Conservation (phyloP, 92 coral and sea anemone species). For the Muricea muricata region DNA sequence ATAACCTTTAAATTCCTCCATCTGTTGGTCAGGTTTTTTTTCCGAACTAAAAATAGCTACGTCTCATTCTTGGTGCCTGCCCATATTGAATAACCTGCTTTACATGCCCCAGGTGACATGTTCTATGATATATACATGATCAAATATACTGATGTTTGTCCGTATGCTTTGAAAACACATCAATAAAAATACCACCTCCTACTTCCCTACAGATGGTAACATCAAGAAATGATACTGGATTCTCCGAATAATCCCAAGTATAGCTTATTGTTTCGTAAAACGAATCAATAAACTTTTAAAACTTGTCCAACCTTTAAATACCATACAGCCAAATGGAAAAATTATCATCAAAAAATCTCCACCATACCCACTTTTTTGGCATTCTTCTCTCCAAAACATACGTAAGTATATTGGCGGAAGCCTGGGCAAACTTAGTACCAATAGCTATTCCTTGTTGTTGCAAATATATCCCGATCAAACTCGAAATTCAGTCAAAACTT, state of each 20-base stretch:
- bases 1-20: not conserved
- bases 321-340: conserved; percentile 8
- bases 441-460: not conserved
- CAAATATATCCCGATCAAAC: too few relatives aligned
- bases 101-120: conserved; percentile 14
- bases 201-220: not conserved
- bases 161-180: not conserved
- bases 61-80: not conserved
- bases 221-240: not conserved
- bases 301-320: not conserved
- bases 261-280: not conserved
- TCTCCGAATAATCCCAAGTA: not conserved
- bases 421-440: too few relatives aligned
- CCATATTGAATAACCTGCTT: conserved; percentile 13
- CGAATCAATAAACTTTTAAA: not conserved
- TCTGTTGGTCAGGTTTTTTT: not conserved
- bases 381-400: not conserved
- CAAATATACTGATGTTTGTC: conserved; percentile 10
- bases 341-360: conserved; percentile 13
- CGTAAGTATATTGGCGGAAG: not conserved
- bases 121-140: not conserved
- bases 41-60: conserved; percentile 13
- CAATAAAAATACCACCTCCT: not conserved
- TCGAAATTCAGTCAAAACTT: too few relatives aligned
- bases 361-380: not conserved